A percentile compares a stretch with the other conserved stretches of the same genome.
Evolutionary conservation across 2,888 invertebrate genomes (phyloP).

Genomic region (Spicauda simplicius): DNA sequence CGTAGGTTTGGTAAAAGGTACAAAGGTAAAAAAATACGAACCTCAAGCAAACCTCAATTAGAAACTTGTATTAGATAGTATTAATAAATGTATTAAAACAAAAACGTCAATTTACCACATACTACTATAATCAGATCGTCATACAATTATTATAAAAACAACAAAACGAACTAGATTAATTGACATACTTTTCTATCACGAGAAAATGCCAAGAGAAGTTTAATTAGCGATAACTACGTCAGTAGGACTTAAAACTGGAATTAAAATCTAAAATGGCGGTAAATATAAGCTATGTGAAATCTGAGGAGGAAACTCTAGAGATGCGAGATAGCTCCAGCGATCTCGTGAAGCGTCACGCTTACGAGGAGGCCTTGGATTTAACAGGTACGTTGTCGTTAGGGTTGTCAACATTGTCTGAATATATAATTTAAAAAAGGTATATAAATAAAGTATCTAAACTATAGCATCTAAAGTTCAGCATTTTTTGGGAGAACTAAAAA

Average conservation of each 20-base stretch:
- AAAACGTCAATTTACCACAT: too few species aligned
- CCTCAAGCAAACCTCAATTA: too few species aligned
- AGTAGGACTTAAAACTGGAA: conserved; percentile 22
- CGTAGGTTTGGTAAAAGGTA: too few species aligned
- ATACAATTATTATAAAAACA: background rate
- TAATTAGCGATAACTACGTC: background rate
- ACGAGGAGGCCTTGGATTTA: conserved; percentile 56
- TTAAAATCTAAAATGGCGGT: conserved; percentile 29
- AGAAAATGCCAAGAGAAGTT: conserved; percentile 1
- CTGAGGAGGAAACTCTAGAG: conserved; percentile 40
- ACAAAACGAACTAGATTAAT: background rate
- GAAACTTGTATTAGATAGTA: too few species aligned
- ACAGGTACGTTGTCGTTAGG: conserved; percentile 53
- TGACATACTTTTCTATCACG: conserved; percentile 11
- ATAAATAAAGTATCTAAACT: too few species aligned
- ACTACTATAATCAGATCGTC: background rate
- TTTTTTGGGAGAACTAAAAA: too few species aligned
- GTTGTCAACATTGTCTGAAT: too few species aligned
- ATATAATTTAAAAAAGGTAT: too few species aligned
- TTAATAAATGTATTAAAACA: too few species aligned
- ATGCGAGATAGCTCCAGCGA: conserved; percentile 38
- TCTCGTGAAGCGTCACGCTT: conserved; percentile 40
- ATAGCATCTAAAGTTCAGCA: too few species aligned
- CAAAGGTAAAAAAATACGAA: too few species aligned
- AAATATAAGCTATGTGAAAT: conserved; percentile 23